phyloP scores from a whole-genome alignment of 1,140 invertebrate genomes.

The Rhopalosiphum maidis region DNA sequence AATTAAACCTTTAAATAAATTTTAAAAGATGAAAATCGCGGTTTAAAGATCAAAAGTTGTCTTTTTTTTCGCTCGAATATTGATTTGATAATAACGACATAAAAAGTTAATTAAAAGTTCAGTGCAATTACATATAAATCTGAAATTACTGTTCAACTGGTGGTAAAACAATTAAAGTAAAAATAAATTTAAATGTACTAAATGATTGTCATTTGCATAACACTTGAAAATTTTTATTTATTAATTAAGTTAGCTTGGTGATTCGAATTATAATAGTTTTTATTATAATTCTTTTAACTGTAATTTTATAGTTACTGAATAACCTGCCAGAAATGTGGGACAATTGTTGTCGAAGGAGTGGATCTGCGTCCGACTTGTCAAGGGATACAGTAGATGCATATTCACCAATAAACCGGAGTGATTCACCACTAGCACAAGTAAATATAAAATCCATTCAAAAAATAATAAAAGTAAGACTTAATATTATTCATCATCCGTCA shows the following conservation, averaged over 20 bases:
- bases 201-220: background rate
- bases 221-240: background rate
- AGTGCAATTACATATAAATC: background rate
- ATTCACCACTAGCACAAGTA: slow-evolving; percentile 43
- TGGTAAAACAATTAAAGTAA: background rate
- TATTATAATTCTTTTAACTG: background rate
- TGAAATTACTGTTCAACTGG: background rate
- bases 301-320: background rate
- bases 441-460: background rate
- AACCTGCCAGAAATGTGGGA: slow-evolving; percentile 48
- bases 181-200: background rate
- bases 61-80: background rate
- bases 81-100: background rate
- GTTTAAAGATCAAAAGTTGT: background rate
- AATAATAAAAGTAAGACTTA: background rate
- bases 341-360: slow-evolving; percentile 45
- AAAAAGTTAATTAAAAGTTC: background rate
- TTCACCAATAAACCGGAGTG: slow-evolving; percentile 51
- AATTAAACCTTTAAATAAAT: background rate
- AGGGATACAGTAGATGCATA: slow-evolving; percentile 35
- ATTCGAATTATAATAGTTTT: background rate
- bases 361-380: background rate
- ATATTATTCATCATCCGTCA: background rate
- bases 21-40: background rate
- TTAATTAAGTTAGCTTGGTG: background rate